Conservation (phyloP, 2,888 invertebrate species). For the Mythimna loreyi region DNA sequence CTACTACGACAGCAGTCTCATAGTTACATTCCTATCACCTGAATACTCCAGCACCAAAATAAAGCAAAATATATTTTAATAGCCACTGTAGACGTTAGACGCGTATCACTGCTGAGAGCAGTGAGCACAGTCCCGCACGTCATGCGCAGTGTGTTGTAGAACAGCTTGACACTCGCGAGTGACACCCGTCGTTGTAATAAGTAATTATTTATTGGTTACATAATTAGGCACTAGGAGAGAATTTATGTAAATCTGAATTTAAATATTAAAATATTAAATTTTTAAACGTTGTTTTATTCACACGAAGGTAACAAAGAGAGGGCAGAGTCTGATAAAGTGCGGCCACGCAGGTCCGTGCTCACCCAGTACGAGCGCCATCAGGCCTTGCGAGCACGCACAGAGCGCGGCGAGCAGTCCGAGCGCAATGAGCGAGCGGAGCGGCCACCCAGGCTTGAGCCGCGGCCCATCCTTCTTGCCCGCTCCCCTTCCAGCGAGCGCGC, state of each 20-base stretch:
- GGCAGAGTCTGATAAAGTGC: constrained; percentile 33
- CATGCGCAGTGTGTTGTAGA: constrained; percentile 5
- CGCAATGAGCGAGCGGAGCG: constrained; percentile 31
- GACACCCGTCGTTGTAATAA: constrained; percentile 37
- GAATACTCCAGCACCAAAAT: constrained; percentile 34
- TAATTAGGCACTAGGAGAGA: constrained; percentile 28
- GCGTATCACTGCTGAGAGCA: constrained; percentile 17
- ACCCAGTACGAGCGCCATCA: constrained; percentile 27
- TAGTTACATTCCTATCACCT: constrained; percentile 29
- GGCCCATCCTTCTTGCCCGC: constrained; percentile 1
- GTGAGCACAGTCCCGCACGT: constrained; percentile 3
- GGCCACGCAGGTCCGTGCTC: constrained; percentile 30
- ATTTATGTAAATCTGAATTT: constrained; percentile 57
- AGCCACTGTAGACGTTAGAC: constrained; percentile 16
- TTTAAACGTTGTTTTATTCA: constrained; percentile 66
- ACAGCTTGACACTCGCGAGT: constrained; percentile 13
- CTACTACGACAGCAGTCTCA: constrained; percentile 21
- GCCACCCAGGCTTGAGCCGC: constrained; percentile 6
- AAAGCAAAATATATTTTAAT: constrained; percentile 27
- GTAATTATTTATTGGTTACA: constrained; percentile 50
- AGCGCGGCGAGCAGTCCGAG: constrained; percentile 18
- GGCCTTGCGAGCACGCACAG: constrained; percentile 3
- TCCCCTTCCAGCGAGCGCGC: constrained; percentile 15
- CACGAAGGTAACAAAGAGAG: constrained; percentile 63
- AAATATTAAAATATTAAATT: constrained; percentile 54